Base-by-base conservation (phyloP, 1,140 invertebrate genomes). In the Plectrocnemia conspersa region DNA sequence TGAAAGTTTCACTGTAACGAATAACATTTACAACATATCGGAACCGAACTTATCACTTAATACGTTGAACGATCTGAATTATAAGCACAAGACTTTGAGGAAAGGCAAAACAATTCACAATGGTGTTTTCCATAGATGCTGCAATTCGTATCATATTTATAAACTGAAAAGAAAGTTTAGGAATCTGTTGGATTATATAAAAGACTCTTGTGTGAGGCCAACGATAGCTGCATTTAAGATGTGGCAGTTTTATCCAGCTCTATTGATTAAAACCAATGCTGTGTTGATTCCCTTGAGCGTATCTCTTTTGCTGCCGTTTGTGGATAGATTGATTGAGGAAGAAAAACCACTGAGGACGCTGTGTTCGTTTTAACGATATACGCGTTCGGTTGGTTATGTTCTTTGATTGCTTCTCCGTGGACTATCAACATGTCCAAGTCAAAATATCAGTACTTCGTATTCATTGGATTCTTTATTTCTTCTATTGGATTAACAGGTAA, bases 151-250 rank as follows among this genome's bases (percentile, higher is more conserved):
- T 1, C 74, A 74, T 36, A 72, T 64, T 61, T 72, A 74, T 49
- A 70, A 66, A 58, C 60, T 69, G 38, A 65, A 56, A 63, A 62
- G 73, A 52, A 67, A 69, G 49, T 33, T 66, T 7, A 50, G 59
- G 35, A 74, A 69, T 54, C 56, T 64, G n/a, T 64, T 68, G 44
- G 72, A 72, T 56, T 67, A 61, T 57, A 59, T 71, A n/a, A 70
- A 70, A 27, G 72, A 76, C 24, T 73, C 70, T n/a, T 70, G 74
- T 60, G 53, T 76, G 4, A 70, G 68, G 36, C 73, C 74, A 3
- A 63, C 75, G 29, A 68, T 66, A 11, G 67, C 69, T 38, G 74
- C 73, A 2, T 55, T 76, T n/a, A 68, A 67, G 38, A 71, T 70
- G 56, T 68, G 68, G 62, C 64, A 65, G 52, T 76, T 76, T 63